Evolutionary conservation across 2,797 vertebrate species (phyloP).

Genomic region (Brachyalestes nurse): DNA sequence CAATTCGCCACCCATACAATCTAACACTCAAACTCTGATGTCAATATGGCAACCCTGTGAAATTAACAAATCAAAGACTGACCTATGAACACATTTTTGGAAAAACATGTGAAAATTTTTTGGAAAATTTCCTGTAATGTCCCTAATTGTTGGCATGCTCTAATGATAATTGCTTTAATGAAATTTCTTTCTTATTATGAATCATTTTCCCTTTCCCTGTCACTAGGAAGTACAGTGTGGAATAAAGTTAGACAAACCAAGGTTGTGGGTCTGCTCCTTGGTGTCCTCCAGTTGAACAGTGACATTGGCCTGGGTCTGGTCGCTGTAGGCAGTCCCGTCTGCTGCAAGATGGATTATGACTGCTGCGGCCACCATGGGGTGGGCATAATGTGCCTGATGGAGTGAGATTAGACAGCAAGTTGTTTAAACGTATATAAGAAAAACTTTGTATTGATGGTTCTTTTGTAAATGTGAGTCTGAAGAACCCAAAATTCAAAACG

Average conservation of each 20-base stretch:
- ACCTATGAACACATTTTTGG: too few relatives aligned
- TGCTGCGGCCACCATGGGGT: slow-evolving; percentile 86
- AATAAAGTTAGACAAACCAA: slow-evolving; percentile 69
- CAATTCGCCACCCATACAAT: too few relatives aligned
- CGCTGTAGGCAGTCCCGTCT: slow-evolving; percentile 83
- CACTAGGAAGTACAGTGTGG: background rate
- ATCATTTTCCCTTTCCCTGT: background rate
- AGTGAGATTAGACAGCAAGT: background rate
- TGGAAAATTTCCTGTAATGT: too few relatives aligned
- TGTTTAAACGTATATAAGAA: background rate
- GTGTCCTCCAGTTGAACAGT: slow-evolving; percentile 84
- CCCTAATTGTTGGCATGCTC: background rate
- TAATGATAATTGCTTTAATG: background rate
- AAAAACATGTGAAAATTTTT: too few relatives aligned
- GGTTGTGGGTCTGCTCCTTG: slow-evolving; percentile 82
- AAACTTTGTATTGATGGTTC: background rate
- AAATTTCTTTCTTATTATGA: background rate
- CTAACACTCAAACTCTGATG: too few relatives aligned
- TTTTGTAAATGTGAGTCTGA: too few relatives aligned
- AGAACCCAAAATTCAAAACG: background rate
- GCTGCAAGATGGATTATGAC: slow-evolving; percentile 86
- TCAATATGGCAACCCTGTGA: too few relatives aligned
- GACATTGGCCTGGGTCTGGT: slow-evolving; percentile 84
- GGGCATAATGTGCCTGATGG: slow-evolving; percentile 81
- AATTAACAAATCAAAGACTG: too few relatives aligned